phyloP scores from a whole-genome alignment of 2,888 invertebrate genomes.

The Zelleria hepariella region DNA sequence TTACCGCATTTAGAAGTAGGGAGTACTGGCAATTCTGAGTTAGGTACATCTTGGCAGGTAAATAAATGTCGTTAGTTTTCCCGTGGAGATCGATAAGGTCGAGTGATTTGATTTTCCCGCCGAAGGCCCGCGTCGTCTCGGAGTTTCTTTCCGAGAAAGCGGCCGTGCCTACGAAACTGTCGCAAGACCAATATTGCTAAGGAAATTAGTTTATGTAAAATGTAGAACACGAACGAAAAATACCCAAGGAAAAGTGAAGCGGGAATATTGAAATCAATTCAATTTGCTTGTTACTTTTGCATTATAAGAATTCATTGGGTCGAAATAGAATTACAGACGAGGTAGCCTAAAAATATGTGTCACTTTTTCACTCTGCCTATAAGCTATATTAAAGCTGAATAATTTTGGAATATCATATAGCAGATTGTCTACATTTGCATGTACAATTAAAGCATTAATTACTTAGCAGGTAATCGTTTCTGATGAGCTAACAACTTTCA shows the following conservation, averaged over 20 bases:
- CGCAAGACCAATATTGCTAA: constrained; percentile 69
- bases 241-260: constrained; percentile 57
- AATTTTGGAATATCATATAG: neutral
- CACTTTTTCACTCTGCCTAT: neutral
- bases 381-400: neutral
- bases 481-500: constrained; percentile 38
- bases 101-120: constrained; percentile 67
- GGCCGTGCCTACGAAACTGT: constrained; percentile 63
- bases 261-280: constrained; percentile 59
- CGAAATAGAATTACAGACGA: constrained; percentile 4
- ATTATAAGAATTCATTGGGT: constrained; percentile 28
- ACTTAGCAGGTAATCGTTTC: constrained; percentile 29
- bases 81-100: constrained; percentile 61
- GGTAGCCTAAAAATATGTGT: neutral
- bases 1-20: too few species aligned
- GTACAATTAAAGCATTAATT: constrained; percentile 46
- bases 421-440: constrained; percentile 24
- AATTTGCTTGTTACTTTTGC: constrained; percentile 43
- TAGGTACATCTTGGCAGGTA: constrained; percentile 33
- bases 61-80: constrained; percentile 60
- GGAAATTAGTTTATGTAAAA: constrained; percentile 73
- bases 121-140: constrained; percentile 39
- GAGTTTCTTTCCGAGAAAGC: constrained; percentile 49
- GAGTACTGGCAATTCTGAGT: too few species aligned
- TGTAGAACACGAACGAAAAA: constrained; percentile 67